Conservation (phyloP, 2,113 vertebrate species). For the Zonotrichia leucophrys region DNA sequence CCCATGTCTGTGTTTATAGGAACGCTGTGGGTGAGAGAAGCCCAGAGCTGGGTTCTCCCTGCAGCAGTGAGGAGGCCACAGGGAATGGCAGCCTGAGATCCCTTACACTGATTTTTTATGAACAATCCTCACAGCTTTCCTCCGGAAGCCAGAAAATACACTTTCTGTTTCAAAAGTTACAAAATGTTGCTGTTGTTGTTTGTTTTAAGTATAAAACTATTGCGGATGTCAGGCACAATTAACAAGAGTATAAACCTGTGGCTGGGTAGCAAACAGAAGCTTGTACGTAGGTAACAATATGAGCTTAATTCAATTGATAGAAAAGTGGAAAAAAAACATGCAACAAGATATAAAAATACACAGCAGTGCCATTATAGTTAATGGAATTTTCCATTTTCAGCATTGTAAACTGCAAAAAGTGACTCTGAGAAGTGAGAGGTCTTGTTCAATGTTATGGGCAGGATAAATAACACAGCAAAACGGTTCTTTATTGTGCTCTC, state of each 20-base stretch:
- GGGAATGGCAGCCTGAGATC: background rate
- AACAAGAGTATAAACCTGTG: background rate
- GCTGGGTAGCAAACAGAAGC: background rate
- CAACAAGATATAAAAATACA: background rate
- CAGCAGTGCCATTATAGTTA: background rate
- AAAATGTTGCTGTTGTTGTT: background rate
- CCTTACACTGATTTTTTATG: background rate
- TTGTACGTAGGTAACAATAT: background rate
- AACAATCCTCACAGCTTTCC: background rate
- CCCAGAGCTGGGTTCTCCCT: background rate
- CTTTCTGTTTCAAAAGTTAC: background rate
- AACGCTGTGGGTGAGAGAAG: background rate
- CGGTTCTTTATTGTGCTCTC: background rate
- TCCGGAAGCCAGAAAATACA: background rate
- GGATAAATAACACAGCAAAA: background rate
- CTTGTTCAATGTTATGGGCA: background rate
- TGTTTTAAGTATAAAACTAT: background rate
- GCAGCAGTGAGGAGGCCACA: background rate
- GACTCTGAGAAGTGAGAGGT: background rate
- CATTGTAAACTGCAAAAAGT: background rate
- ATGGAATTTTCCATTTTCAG: background rate
- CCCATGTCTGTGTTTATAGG: background rate
- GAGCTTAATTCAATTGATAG: background rate
- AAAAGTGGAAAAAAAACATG: background rate
- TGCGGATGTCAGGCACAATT: background rate